Conservation (phyloP, 2,888 invertebrate genomes). For the Tetragnatha montana region DNA sequence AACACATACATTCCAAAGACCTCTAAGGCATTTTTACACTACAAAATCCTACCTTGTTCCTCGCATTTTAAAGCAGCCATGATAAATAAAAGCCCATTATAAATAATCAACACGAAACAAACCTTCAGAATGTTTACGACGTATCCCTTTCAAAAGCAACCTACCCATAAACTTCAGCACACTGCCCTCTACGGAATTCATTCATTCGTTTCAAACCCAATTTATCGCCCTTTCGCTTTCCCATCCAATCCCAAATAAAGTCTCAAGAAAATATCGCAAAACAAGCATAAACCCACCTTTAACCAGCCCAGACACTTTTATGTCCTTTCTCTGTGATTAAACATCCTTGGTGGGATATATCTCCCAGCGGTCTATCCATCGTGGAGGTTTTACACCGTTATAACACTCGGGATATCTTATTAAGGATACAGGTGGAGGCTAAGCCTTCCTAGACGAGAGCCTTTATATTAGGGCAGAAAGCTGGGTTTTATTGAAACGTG, state of each 20-base stretch:
- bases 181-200: not conserved
- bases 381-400: constrained; percentile 29
- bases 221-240: not conserved
- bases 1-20: too few relatives aligned
- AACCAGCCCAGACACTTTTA: constrained; percentile 43
- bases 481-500: not conserved
- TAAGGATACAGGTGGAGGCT: not conserved
- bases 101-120: not conserved
- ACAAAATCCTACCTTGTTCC: too few relatives aligned
- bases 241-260: not conserved
- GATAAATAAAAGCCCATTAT: too few relatives aligned
- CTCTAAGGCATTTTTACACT: too few relatives aligned
- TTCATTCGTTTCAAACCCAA: not conserved
- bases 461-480: not conserved
- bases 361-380: constrained; percentile 51
- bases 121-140: not conserved
- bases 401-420: constrained; percentile 28
- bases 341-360: constrained; percentile 28
- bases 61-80: too few relatives aligned
- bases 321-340: constrained; percentile 51
- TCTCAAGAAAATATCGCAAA: constrained; percentile 1
- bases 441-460: not conserved
- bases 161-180: not conserved
- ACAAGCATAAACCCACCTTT: constrained; percentile 36
- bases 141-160: not conserved